A percentile compares a stretch with the other conserved stretches of the same genome.
phyloP scores from a whole-genome alignment of 2,888 invertebrate species.

The Trichogramma dendrolimi region DNA sequence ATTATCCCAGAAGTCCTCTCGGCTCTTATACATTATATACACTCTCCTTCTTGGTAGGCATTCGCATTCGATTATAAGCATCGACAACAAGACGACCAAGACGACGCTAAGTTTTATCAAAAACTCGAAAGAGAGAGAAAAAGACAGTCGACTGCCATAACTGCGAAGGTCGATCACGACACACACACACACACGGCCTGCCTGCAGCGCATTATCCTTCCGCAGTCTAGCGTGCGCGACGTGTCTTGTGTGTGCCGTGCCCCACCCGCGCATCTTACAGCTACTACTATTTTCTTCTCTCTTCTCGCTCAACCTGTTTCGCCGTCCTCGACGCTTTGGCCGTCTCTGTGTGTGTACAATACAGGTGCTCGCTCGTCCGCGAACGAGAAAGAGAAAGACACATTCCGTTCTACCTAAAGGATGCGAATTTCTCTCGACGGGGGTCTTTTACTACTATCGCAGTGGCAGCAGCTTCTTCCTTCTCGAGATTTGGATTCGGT shows the following conservation, averaged over 20 bases:
- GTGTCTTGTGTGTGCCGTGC: conserved; percentile 28
- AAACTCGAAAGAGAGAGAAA: too few species aligned
- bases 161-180: too few species aligned
- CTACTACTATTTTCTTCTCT: background rate
- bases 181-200: too few species aligned
- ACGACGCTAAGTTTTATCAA: too few species aligned
- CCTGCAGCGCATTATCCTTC: background rate
- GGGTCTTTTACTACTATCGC: conserved; percentile 26
- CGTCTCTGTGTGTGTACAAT: conserved; percentile 38
- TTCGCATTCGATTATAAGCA: too few species aligned
- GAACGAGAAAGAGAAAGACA: conserved; percentile 12
- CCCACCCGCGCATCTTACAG: conserved; percentile 48
- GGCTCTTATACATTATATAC: too few species aligned
- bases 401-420: conserved; percentile 23
- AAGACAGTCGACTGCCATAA: too few species aligned
- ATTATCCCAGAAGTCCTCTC: too few species aligned
- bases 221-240: conserved; percentile 21
- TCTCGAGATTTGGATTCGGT: too few species aligned
- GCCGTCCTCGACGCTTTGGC: conserved; percentile 38
- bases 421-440: conserved; percentile 42
- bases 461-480: background rate
- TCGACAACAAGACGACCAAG: too few species aligned
- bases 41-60: too few species aligned
- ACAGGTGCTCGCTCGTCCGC: conserved; percentile 34
- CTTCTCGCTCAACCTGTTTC: conserved; percentile 47